These are phyloP conservation scores for Acridotheres tristis DNA, from an alignment of 2,797 vertebrate species.

Conservation along the genomic window DNA sequence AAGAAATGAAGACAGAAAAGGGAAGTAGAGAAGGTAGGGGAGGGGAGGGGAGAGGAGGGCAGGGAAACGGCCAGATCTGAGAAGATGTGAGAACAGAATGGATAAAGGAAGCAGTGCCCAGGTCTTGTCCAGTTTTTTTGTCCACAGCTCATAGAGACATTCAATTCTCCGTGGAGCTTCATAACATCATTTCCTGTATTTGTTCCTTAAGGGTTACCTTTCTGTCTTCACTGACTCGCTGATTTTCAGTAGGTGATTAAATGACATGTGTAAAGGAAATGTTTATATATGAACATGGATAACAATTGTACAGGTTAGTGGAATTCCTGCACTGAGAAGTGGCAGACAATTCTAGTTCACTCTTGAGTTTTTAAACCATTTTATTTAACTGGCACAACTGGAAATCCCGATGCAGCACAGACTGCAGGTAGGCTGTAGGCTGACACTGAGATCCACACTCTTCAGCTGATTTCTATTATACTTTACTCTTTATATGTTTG, in stretches of 20 bases:
- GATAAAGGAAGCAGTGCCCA: neutral
- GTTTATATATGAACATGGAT: neutral
- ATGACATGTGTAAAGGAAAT: neutral
- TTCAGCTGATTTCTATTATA: neutral
- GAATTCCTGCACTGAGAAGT: neutral
- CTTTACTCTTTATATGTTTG: neutral
- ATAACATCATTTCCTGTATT: neutral
- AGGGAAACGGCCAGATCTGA: neutral
- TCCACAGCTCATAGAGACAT: neutral
- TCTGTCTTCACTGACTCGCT: neutral
- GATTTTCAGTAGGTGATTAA: neutral
- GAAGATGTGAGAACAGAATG: neutral
- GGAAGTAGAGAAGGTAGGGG: fast-evolving
- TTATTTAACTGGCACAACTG: neutral
- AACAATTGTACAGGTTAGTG: neutral
- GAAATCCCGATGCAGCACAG: neutral
- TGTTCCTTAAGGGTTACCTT: neutral
- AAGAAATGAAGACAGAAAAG: neutral
- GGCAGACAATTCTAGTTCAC: neutral
- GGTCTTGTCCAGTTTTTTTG: neutral
- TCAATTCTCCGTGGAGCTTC: neutral
- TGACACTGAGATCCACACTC: neutral
- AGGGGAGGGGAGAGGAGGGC: fast-evolving
- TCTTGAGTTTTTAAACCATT: neutral
- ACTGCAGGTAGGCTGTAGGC: neutral